These are phyloP conservation scores for Anoplopoma fimbria DNA, from an alignment of 2,113 vertebrate genomes.

Conservation along the genomic window DNA sequence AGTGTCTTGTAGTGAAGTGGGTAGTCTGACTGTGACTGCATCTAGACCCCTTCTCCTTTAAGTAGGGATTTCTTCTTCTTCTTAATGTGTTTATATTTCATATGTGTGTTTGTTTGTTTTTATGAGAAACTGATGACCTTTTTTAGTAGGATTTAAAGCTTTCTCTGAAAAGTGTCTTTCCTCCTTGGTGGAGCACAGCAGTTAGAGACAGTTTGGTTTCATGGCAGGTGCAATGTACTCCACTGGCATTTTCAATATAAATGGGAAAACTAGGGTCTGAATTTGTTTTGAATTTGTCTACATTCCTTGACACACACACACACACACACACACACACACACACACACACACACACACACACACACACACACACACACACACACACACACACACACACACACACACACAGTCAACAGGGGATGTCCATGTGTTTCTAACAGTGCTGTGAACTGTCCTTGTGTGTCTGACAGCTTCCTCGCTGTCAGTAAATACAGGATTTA, in stretches of 20 bases:
- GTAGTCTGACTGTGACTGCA: too few relatives aligned
- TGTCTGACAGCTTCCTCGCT: slow-evolving; percentile 64
- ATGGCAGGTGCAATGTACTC: background rate
- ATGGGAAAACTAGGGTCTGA: background rate
- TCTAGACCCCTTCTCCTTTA: too few relatives aligned
- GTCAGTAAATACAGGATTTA: slow-evolving; percentile 66
- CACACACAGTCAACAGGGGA: slow-evolving; percentile 28
- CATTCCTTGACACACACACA: background rate
- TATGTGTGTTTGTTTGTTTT: too few relatives aligned
- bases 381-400: background rate
- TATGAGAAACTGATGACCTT: too few relatives aligned
- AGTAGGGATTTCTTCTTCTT: too few relatives aligned
- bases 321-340: background rate
- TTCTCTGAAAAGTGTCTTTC: background rate
- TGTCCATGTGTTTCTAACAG: slow-evolving; percentile 64
- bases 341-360: background rate
- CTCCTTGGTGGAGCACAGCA: background rate
- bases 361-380: background rate
- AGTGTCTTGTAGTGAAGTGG: too few relatives aligned
- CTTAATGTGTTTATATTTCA: too few relatives aligned
- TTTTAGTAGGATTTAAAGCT: background rate
- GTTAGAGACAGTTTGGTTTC: background rate
- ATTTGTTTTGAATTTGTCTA: slow-evolving; percentile 4
- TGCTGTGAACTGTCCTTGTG: slow-evolving; percentile 72
- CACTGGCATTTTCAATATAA: too few relatives aligned